phyloP scores from a whole-genome alignment of 2,888 invertebrate species.

The Machimus atricapillus region DNA sequence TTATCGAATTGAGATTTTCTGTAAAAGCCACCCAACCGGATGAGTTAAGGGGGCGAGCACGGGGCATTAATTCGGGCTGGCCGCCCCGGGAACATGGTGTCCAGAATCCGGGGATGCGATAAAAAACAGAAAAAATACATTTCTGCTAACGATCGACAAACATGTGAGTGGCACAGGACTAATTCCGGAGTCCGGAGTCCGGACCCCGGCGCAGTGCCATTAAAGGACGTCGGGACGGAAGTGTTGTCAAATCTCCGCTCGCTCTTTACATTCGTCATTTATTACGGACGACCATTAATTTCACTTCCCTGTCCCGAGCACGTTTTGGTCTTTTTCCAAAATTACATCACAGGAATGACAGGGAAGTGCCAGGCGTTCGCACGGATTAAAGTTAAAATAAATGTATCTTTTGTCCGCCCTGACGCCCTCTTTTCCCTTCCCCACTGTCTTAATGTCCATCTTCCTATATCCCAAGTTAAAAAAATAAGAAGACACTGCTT shows the following conservation, averaged over 20 bases:
- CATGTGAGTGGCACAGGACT: neutral
- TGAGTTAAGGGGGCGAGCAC: neutral
- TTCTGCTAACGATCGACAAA: neutral
- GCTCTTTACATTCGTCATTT: neutral
- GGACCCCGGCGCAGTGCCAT: neutral
- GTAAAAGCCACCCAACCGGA: neutral
- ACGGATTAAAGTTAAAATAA: neutral
- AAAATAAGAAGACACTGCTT: neutral
- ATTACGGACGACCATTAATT: neutral
- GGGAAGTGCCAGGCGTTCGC: neutral
- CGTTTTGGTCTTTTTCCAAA: neutral
- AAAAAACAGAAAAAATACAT: neutral
- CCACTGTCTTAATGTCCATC: neutral
- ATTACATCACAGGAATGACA: neutral
- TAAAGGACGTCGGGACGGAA: neutral
- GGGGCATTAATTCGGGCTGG: neutral
- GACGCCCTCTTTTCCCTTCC: neutral
- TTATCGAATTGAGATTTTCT: constrained; percentile 8
- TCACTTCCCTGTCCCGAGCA: neutral
- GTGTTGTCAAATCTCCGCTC: neutral
- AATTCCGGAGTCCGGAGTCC: neutral
- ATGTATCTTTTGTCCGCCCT: neutral
- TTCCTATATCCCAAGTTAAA: neutral
- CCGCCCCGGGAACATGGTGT: neutral
- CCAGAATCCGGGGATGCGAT: neutral